phyloP scores from a whole-genome alignment of 2,888 invertebrate genomes.

The Caenorhabditis japonica region DNA sequence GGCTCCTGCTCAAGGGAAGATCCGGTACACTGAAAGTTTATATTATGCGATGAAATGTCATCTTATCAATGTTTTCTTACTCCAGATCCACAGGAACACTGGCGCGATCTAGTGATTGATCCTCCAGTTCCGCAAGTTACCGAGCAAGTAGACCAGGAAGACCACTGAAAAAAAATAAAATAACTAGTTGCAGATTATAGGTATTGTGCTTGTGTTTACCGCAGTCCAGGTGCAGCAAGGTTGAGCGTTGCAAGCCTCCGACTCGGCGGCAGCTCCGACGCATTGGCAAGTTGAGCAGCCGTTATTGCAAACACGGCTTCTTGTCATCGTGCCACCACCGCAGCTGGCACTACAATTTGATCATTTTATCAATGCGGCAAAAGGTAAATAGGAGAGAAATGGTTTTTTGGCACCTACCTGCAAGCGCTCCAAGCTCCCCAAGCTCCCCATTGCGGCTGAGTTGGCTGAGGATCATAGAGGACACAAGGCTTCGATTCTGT shows the following conservation, averaged over 20 bases:
- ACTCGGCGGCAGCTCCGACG: constrained; percentile 54
- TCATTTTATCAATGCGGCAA: constrained; percentile 6
- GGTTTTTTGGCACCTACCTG: constrained; percentile 36
- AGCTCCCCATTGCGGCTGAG: constrained; percentile 58
- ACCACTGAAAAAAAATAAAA: constrained; percentile 60
- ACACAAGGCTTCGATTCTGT: constrained; percentile 59
- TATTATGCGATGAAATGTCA: background rate
- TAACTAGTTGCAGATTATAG: no score
- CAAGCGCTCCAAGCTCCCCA: constrained; percentile 58
- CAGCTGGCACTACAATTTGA: constrained; percentile 57
- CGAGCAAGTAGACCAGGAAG: constrained; percentile 57
- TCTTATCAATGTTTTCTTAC: constrained; percentile 13
- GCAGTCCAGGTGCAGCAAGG: constrained; percentile 61
- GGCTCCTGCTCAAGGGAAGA: constrained; percentile 55
- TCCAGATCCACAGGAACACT: constrained; percentile 57
- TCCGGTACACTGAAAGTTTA: constrained; percentile 57
- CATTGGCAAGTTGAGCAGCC: constrained; percentile 62
- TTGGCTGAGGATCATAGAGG: constrained; percentile 56
- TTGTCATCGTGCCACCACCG: constrained; percentile 59
- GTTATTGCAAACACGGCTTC: constrained; percentile 63
- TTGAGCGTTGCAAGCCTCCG: constrained; percentile 60
- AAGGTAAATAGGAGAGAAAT: constrained; percentile 9
- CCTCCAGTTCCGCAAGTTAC: constrained; percentile 61
- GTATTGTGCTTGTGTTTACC: constrained; percentile 16
- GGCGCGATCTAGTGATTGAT: constrained; percentile 50